Conservation (phyloP, 2,888 invertebrate species). For the Caenorhabditis virilis region DNA sequence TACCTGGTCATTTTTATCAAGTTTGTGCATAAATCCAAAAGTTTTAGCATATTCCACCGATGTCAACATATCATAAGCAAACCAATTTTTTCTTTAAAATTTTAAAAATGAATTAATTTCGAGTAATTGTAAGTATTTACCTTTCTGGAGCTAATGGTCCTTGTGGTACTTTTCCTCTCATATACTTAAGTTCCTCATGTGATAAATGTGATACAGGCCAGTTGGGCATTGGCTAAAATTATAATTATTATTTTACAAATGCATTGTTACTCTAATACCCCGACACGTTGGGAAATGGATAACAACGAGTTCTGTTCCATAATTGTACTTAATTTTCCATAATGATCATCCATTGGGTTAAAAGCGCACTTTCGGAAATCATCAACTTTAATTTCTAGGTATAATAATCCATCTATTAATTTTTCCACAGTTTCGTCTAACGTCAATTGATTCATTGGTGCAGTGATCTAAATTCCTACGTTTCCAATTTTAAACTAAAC, state of each 20-base stretch:
- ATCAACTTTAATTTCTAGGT: conserved; percentile 45
- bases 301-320: conserved; percentile 20
- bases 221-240: conserved; percentile 37
- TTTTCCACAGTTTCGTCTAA: too few species aligned
- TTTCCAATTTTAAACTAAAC: too few species aligned
- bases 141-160: conserved; percentile 12
- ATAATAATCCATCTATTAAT: conserved; percentile 43
- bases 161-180: conserved; percentile 4
- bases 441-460: too few species aligned
- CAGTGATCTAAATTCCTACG: too few species aligned
- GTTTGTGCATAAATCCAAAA: conserved; percentile 47
- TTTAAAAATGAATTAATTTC: background rate
- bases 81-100: conserved; percentile 40
- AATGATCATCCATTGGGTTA: conserved; percentile 29
- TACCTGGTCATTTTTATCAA: conserved; percentile 34
- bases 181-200: conserved; percentile 13
- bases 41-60: conserved; percentile 53
- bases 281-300: conserved; percentile 24
- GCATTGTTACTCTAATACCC: conserved; percentile 11
- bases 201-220: conserved; percentile 23
- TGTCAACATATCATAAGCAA: conserved; percentile 42
- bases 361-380: conserved; percentile 39
- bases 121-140: background rate
- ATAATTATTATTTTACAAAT: background rate
- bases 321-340: conserved; percentile 7